These are phyloP conservation scores for Pteronotus mesoamericanus DNA, from an alignment of 2,797 vertebrate species.

Conservation along the genomic window DNA sequence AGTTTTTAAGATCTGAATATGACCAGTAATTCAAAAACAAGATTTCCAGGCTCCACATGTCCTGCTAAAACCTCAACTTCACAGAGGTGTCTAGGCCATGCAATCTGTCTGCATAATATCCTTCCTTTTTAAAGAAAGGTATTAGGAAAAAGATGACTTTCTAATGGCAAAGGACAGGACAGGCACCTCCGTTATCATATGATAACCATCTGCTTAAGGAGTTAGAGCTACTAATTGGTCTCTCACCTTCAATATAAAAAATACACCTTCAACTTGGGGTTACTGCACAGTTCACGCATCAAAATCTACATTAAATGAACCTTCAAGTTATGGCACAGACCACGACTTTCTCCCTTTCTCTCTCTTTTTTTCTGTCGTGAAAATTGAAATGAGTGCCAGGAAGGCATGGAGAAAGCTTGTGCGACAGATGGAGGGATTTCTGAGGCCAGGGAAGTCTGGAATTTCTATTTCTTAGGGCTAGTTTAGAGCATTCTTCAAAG, in stretches of 20 bases:
- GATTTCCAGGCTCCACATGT: constrained; percentile 29
- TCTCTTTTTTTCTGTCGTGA: constrained; percentile 13
- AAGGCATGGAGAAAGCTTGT: constrained; percentile 29
- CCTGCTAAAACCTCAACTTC: constrained; percentile 46
- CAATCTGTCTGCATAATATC: constrained; percentile 61
- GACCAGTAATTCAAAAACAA: constrained; percentile 49
- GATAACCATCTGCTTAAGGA: constrained; percentile 69
- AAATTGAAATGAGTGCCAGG: constrained; percentile 55
- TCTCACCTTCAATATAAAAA: constrained; percentile 62
- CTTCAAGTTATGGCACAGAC: constrained; percentile 45
- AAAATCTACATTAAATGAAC: constrained; percentile 61
- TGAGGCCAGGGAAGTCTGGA: constrained; percentile 60
- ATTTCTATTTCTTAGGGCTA: constrained; percentile 51
- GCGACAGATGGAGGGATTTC: constrained; percentile 53
- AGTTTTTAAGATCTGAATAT: constrained; percentile 22
- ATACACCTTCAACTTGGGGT: constrained; percentile 27
- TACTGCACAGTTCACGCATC: constrained; percentile 52
- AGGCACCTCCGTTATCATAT: constrained; percentile 62
- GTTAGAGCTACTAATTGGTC: constrained; percentile 70
- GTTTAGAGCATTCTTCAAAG: background rate
- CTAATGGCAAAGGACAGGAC: constrained; percentile 65
- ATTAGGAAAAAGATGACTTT: constrained; percentile 64
- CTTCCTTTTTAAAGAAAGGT: constrained; percentile 55
- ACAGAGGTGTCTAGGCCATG: background rate
- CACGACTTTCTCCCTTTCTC: background rate